phyloP scores from a whole-genome alignment of 2,888 invertebrate genomes.

The Helleia helle region DNA sequence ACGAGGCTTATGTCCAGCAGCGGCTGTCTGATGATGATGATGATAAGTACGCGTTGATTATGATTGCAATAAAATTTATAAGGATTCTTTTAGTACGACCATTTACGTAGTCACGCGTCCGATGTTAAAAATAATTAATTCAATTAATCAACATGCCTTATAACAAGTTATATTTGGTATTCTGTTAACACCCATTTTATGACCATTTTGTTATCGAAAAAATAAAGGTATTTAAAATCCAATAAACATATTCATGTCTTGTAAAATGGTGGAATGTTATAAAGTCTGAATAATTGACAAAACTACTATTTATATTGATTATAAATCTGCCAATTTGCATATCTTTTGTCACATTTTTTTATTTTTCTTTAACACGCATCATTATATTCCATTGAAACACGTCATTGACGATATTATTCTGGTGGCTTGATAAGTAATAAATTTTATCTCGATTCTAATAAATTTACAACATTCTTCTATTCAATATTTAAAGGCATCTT shows the following conservation, averaged over 20 bases:
- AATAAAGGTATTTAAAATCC: conserved; percentile 1
- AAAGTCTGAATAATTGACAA: conserved; percentile 46
- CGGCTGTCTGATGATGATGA: no score
- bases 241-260: conserved; percentile 28
- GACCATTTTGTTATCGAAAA: background rate
- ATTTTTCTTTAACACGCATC: conserved; percentile 29
- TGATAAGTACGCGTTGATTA: no score
- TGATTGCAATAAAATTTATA: no score
- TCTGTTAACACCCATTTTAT: background rate
- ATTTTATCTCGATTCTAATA: conserved; percentile 16
- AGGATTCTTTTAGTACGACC: no score
- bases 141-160: background rate
- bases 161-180: background rate
- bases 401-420: conserved; percentile 12
- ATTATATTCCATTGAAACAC: conserved; percentile 25
- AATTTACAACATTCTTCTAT: conserved; percentile 11
- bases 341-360: conserved; percentile 35
- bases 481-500: background rate
- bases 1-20: no score
- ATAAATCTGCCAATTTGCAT: conserved; percentile 60
- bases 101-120: no score
- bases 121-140: background rate
- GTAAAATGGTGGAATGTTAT: conserved; percentile 36
- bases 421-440: conserved; percentile 8
- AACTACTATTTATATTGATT: conserved; percentile 46